A percentile compares a stretch with the other conserved stretches of the same genome.
Evolutionary conservation across 2,888 invertebrate species (phyloP).

Genomic region (Blastobasis adustella): DNA sequence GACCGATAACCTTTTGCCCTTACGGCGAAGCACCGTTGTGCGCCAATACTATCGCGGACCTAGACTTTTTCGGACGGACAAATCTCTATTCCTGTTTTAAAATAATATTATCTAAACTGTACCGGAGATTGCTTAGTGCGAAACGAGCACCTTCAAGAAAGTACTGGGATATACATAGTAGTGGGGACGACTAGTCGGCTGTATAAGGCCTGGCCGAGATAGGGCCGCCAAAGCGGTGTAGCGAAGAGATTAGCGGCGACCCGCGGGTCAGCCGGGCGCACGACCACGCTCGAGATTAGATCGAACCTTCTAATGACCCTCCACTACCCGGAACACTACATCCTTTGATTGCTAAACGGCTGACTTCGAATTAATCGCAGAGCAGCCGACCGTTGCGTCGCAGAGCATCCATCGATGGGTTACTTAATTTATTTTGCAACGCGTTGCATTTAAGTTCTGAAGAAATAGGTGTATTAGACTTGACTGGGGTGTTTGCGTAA

Average conservation of each 20-base stretch:
- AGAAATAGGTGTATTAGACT: no score
- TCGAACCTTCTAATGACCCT: constrained; percentile 22
- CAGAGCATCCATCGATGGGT: no score
- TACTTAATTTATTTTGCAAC: no score
- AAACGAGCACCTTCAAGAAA: constrained; percentile 14
- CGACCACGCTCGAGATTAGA: constrained; percentile 30
- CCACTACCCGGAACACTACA: constrained; percentile 21
- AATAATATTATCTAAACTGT: no score
- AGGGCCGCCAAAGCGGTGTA: constrained; percentile 29
- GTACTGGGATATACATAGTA: constrained; percentile 7
- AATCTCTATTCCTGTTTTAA: no score
- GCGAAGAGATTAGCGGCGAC: constrained; percentile 29
- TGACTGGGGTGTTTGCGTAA: no score
- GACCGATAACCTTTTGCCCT: constrained; percentile 32
- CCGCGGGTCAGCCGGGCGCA: constrained; percentile 26
- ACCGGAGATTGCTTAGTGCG: constrained; percentile 6
- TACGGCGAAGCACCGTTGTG: constrained; percentile 34
- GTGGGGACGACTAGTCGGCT: constrained; percentile 6
- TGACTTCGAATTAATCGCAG: neutral
- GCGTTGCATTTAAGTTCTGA: no score
- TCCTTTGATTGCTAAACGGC: constrained; percentile 13
- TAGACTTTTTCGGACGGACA: no score
- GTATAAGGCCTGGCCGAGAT: constrained; percentile 14
- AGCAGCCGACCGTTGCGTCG: no score
- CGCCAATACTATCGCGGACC: neutral